Evolutionary conservation across 2,888 invertebrate genomes (phyloP).

Genomic region (Amphipoea lucens): DNA sequence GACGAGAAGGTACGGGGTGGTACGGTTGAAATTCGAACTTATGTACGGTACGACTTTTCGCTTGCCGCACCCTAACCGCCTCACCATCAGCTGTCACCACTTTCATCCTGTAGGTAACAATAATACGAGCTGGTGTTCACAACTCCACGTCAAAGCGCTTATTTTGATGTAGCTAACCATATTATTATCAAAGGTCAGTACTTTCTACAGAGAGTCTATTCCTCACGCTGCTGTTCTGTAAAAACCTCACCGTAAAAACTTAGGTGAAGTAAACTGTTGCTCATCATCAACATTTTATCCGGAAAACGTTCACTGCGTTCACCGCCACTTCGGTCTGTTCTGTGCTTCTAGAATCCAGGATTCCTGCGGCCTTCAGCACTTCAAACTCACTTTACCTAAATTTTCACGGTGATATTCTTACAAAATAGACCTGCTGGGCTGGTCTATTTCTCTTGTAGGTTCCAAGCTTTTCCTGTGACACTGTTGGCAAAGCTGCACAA

Average conservation of each 20-base stretch:
- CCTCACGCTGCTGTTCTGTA: background rate
- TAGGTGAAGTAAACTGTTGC: background rate
- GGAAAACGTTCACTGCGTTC: background rate
- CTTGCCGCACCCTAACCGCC: background rate
- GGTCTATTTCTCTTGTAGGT: background rate
- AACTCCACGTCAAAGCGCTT: too few species aligned
- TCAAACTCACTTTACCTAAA: background rate
- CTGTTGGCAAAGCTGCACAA: background rate
- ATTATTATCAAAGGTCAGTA: background rate
- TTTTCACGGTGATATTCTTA: background rate
- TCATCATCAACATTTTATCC: background rate
- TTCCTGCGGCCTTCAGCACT: background rate
- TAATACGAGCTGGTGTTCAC: too few species aligned
- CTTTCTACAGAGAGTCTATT: background rate
- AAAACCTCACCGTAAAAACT: too few species aligned
- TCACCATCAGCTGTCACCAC: background rate
- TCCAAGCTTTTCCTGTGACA: background rate
- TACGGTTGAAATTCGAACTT: background rate
- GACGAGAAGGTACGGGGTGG: too few species aligned
- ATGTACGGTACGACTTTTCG: background rate
- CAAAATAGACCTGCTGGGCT: background rate
- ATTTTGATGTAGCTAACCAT: background rate
- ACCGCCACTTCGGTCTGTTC: background rate
- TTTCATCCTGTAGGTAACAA: background rate
- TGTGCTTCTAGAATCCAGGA: background rate